phyloP scores from a whole-genome alignment of 2,888 invertebrate genomes.

The Desoria tigrina region DNA sequence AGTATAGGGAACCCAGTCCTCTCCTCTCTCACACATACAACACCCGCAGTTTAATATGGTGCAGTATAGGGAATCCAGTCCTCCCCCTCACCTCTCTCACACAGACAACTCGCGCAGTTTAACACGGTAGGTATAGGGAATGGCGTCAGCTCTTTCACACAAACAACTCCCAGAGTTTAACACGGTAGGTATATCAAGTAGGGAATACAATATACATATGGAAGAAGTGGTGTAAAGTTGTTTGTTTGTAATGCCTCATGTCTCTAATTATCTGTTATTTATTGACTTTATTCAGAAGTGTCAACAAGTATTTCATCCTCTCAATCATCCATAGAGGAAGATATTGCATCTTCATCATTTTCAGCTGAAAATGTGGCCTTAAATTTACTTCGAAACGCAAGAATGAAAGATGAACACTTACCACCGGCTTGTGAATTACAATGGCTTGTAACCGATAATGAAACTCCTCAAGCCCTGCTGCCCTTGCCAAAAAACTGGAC shows the following conservation, averaged over 20 bases:
- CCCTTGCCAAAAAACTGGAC: conserved; percentile 73
- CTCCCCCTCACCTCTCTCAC: too few species aligned
- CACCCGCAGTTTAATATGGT: too few species aligned
- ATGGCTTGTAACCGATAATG: conserved; percentile 77
- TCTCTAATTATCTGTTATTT: background rate
- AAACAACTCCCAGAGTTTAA: too few species aligned
- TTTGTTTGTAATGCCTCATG: background rate
- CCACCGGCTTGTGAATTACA: conserved; percentile 76
- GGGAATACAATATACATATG: conserved; percentile 1
- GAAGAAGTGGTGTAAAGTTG: too few species aligned
- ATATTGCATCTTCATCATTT: conserved; percentile 59
- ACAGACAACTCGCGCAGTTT: too few species aligned
- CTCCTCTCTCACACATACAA: too few species aligned
- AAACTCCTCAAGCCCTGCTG: conserved; percentile 74
- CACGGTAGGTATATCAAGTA: too few species aligned
- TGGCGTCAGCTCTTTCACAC: too few species aligned
- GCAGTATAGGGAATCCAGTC: too few species aligned
- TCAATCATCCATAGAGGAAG: conserved; percentile 51
- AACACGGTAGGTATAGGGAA: too few species aligned
- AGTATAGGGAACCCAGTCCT: too few species aligned
- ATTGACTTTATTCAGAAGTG: conserved; percentile 29
- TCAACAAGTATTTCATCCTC: conserved; percentile 47
- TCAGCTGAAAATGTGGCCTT: conserved; percentile 80
- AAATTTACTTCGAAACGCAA: conserved; percentile 73
- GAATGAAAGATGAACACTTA: conserved; percentile 66